phyloP scores from a whole-genome alignment of 2,888 invertebrate species.

The Oxycera nigricornis region DNA sequence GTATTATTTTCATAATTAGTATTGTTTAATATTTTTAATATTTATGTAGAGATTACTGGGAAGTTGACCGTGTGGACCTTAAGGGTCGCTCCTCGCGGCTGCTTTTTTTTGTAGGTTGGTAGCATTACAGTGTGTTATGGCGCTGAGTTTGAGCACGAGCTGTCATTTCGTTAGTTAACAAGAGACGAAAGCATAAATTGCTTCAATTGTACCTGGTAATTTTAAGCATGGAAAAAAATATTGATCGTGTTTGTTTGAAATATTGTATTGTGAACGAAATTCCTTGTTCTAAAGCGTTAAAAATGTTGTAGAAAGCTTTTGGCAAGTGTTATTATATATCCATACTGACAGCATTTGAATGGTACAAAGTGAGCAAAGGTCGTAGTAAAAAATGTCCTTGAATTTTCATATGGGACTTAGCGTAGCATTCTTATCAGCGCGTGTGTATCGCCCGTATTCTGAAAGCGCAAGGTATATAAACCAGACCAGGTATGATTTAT shows the following conservation, averaged over 20 bases:
- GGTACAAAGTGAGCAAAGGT: neutral
- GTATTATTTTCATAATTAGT: no score
- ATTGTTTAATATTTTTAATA: no score
- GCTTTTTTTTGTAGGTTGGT: neutral
- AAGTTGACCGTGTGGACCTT: no score
- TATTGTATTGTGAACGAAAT: neutral
- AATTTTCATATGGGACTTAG: no score
- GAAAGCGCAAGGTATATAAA: no score
- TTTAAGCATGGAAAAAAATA: neutral
- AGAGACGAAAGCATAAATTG: neutral
- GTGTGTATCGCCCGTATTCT: no score
- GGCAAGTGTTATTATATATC: neutral
- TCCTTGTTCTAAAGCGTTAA: neutral
- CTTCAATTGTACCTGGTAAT: neutral
- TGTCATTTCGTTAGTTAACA: neutral
- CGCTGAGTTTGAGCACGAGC: neutral
- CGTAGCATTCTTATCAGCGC: no score
- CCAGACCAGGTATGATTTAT: no score
- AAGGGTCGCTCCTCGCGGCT: neutral
- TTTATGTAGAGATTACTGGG: no score
- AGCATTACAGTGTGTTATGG: neutral
- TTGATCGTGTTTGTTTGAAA: neutral
- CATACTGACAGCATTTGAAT: neutral
- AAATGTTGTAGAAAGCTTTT: neutral
- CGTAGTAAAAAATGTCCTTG: neutral